Evolutionary conservation across 2,888 invertebrate species (phyloP).

Genomic region (Dynastes tityus): DNA sequence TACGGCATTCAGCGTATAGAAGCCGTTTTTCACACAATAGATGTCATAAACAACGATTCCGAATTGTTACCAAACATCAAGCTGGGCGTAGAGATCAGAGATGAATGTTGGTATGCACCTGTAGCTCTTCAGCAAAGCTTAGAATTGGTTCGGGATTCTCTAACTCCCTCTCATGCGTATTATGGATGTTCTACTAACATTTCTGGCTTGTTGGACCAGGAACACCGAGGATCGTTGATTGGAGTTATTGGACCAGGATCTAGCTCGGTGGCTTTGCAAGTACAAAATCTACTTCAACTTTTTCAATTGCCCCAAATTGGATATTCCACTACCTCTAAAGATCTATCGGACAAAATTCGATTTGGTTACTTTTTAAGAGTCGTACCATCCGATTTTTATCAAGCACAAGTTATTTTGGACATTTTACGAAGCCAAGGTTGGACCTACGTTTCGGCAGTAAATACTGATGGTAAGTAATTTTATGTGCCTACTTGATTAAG

Average conservation of each 20-base stretch:
- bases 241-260: conserved; percentile 85
- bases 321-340: conserved; percentile 84
- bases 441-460: conserved; percentile 85
- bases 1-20: conserved; percentile 85
- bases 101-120: conserved; percentile 88
- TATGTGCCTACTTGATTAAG: no score
- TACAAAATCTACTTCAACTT: conserved; percentile 84
- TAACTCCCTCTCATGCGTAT: conserved; percentile 68
- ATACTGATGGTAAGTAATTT: conserved; percentile 79
- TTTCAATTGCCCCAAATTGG: conserved; percentile 80
- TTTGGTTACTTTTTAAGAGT: conserved; percentile 86
- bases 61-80: conserved; percentile 73
- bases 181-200: conserved; percentile 42
- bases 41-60: conserved; percentile 76
- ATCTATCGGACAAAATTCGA: conserved; percentile 82
- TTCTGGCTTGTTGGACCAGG: conserved; percentile 29
- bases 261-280: conserved; percentile 80
- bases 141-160: conserved; percentile 81
- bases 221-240: conserved; percentile 72
- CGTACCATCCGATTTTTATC: conserved; percentile 85
- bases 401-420: conserved; percentile 83
- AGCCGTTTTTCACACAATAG: conserved; percentile 76
- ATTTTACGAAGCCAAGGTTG: conserved; percentile 80
- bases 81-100: conserved; percentile 81
- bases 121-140: conserved; percentile 86